Percentiles rank a stretch among this genome's conserved stretches.
Evolutionary conservation across 1,140 invertebrate species (phyloP).

Genomic region (Temnothorax nylanderi): DNA sequence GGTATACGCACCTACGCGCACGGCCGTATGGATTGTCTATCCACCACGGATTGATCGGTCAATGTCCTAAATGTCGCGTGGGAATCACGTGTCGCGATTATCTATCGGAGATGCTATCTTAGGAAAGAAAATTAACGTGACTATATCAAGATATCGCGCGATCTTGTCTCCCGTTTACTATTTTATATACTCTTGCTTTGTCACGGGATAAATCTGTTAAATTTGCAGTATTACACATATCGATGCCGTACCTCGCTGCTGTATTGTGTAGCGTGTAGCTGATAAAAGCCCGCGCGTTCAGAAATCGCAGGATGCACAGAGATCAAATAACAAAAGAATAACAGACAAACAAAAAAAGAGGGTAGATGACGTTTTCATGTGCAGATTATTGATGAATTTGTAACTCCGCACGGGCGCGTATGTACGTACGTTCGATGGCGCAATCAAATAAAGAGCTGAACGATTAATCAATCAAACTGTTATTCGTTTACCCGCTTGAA

Average conservation of each 20-base stretch:
- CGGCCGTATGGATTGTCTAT: background rate
- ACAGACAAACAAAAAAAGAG: slow-evolving; percentile 40
- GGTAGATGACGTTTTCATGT: slow-evolving; percentile 53
- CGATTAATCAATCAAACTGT: slow-evolving; percentile 60
- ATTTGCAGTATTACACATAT: slow-evolving; percentile 1
- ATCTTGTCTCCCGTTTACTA: background rate
- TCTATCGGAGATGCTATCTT: background rate
- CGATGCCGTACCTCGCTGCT: background rate
- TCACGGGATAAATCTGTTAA: slow-evolving; percentile 2
- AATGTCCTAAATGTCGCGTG: background rate
- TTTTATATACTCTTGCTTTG: background rate
- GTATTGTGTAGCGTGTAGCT: background rate
- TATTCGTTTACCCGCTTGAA: slow-evolving; percentile 58
- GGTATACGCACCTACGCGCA: slow-evolving; percentile 29
- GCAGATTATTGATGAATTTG: slow-evolving; percentile 59
- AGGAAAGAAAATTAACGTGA: background rate
- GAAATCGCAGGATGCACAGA: slow-evolving; percentile 11
- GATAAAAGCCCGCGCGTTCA: slow-evolving; percentile 10
- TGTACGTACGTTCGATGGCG: slow-evolving; percentile 29
- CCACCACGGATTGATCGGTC: slow-evolving; percentile 26
- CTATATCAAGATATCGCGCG: background rate
- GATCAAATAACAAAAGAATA: slow-evolving; percentile 57
- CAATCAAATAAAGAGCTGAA: slow-evolving; percentile 59
- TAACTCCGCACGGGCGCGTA: slow-evolving; percentile 20
- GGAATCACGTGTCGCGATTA: slow-evolving; percentile 1